phyloP scores from a whole-genome alignment of 53 echinoderm and acorn worm genomes.

The Stichopus horrens region DNA sequence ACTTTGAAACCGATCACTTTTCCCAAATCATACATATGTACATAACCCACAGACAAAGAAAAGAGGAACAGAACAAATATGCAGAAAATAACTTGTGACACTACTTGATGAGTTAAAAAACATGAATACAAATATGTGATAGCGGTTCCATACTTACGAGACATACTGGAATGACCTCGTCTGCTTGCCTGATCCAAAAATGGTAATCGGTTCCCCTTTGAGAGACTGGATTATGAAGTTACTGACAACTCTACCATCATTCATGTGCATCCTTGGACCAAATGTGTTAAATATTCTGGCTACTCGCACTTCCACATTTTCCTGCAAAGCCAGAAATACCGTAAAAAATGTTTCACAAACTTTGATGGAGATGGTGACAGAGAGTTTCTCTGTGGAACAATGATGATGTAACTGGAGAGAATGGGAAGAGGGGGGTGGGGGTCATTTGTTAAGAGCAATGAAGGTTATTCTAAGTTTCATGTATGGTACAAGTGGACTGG shows the following conservation, averaged over 20 bases:
- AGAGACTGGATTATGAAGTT: conserved; percentile 90
- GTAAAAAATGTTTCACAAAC: too few species aligned
- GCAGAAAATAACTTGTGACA: background rate
- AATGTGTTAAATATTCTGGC: conserved; percentile 98
- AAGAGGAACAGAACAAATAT: too few species aligned
- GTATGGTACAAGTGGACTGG: background rate
- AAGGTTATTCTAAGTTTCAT: background rate
- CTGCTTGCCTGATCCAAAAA: conserved; percentile 85
- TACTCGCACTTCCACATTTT: conserved; percentile 92
- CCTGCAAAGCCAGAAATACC: conserved; percentile 50
- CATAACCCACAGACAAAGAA: too few species aligned
- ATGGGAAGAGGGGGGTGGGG: too few species aligned
- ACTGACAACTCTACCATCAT: conserved; percentile 96
- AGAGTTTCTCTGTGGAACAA: too few species aligned
- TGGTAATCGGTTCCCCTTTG: conserved; percentile 82
- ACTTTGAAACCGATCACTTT: too few species aligned
- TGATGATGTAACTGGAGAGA: too few species aligned
- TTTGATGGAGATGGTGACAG: too few species aligned
- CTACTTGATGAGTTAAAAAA: background rate
- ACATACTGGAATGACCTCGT: conserved; percentile 95
- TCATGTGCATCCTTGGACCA: conserved; percentile 99
- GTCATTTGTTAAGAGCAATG: too few species aligned
- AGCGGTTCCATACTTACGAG: conserved; percentile 56
- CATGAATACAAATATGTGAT: background rate
- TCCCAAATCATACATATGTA: too few species aligned